Evolutionary conservation across 1,140 invertebrate species (phyloP), one percentile per base, ranked within the genome.

Genomic region (Drosophila bocki): DNA sequence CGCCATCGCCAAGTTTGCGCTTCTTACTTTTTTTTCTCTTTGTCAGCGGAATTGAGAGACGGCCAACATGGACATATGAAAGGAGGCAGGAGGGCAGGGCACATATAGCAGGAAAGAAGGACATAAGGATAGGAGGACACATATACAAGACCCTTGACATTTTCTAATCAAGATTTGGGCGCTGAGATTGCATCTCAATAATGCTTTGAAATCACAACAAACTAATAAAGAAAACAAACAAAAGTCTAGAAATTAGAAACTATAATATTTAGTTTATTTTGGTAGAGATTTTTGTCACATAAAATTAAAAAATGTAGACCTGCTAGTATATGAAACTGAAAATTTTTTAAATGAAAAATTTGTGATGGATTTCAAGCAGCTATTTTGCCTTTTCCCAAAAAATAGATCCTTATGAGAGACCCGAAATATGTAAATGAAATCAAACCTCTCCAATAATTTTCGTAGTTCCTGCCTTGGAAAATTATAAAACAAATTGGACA

Each of bases 1-100:
- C 54, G 65, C 48, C 70, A 68, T 68, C 51, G 69, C 67, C 56
- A 57, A 70, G 35, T 75, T 74, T 41, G 19, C 72, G 57, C 26
- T 53, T 45, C 47, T 53, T 75, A 29, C 29, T 51, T 60, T 60
- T 41, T 29, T 35, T 56, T 45, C 48, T 26, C 29, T 54, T 71
- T 70, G 53, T 56, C 53, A 56, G 53, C 53, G 53, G 35, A 39
- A 32, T 47, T 17, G 37, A 47, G 22, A 26, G 57, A 51, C 33
- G 59, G 47, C 47, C 32, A 53, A 35, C 17, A 58, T 4, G 37
- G 56, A 58, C 44, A 61, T 22, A 53, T 37, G 51, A 37, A 37
- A 54, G 32, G 50, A 13, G 22, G 22, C 26, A 29, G 22, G 19
- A 22, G 19, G 19, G n/a, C 44, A 45, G 44, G 26, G 26, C 6